Base-by-base conservation (phyloP, 1,140 invertebrate species). In the Zaprionus vittiger region DNA sequence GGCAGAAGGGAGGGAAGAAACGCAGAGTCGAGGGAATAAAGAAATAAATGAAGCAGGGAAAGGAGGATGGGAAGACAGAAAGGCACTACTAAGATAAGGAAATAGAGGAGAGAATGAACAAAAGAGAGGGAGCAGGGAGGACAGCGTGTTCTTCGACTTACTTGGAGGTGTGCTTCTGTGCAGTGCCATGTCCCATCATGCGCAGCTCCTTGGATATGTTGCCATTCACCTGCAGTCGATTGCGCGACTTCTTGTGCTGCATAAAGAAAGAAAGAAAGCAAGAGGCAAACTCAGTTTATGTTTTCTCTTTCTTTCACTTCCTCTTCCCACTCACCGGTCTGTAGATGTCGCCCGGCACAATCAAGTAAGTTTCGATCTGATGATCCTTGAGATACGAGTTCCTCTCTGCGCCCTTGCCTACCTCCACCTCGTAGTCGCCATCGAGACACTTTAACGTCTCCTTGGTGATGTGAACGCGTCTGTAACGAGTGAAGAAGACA, bases 381-480 rank as follows among this genome's bases (percentile, higher is more conserved):
- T 98, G 96, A 87, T 98, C 97, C 86, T 97, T 96, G 2, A 99
- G 94, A 93, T 98, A 99, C 1, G 96, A 93, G 81, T 99, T 98
- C 41, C 98, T 93, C 49, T 97, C 96, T 0, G 95, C 96, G 0
- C 98, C 98, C 73, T 96, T 93, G 5, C 98, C 98, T 0, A 96
- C 96, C 90, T 99, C 98, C 28, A 99, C 97, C 91, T 97, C 95
- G 93, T 98, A 99, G 83, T 98, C 96, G 34, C 95, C 96, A 55
- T 96, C 96, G 52, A 99, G 94, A 91, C 95, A 97, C 17, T 95
- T 94, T 24, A 99, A 94, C 0, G 98, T 99, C 89, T 98, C 97
- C 91, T 96, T 96, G 0, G 98, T 99, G 63, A 99, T 97, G 93
- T 99, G 98, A n/a, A 99, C 97, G 59, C 98, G 95, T 44, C 98